Evolutionary conservation across 2,113 vertebrate species (phyloP).

Genomic region (Neomonachus schauinslandi): DNA sequence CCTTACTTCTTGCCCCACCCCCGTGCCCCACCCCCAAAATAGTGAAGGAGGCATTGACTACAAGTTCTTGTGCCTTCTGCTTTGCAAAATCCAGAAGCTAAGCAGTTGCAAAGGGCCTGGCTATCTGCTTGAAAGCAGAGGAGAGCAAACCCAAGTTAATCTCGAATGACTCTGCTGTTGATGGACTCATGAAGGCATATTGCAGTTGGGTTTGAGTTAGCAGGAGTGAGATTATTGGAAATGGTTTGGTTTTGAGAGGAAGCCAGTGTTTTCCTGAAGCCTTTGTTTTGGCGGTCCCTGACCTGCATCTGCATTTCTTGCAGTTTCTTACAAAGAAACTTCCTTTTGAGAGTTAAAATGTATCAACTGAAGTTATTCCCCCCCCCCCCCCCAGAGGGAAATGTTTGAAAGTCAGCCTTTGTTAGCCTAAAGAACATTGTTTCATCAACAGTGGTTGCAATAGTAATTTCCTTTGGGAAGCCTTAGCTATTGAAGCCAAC

Average conservation of each 20-base stretch:
- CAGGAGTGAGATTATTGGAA: neutral
- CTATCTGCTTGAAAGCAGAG: neutral
- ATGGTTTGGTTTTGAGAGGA: conserved; percentile 34
- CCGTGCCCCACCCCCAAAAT: neutral
- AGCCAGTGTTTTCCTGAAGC: conserved; percentile 35
- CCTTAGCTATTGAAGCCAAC: conserved; percentile 37
- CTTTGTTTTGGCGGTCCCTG: conserved; percentile 45
- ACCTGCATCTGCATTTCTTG: conserved; percentile 64
- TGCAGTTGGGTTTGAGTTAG: neutral
- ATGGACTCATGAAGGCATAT: neutral
- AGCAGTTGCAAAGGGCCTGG: neutral
- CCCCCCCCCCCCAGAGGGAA: conserved; percentile 48
- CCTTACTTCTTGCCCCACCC: neutral
- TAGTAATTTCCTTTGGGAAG: conserved; percentile 60
- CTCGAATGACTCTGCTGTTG: neutral
- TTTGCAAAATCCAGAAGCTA: neutral
- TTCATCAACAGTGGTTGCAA: neutral
- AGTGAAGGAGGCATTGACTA: neutral
- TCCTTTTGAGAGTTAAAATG: conserved; percentile 65
- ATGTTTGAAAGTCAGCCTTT: conserved; percentile 64
- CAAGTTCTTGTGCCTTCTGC: neutral
- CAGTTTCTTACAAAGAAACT: conserved; percentile 66
- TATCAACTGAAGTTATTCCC: conserved; percentile 54
- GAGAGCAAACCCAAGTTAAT: neutral
- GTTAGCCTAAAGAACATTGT: conserved; percentile 46